Percentiles rank a stretch among this genome's conserved stretches.
These are phyloP conservation scores for Entelurus aequoreus DNA, from an alignment of 2,113 vertebrate genomes.

Conservation along the genomic window DNA sequence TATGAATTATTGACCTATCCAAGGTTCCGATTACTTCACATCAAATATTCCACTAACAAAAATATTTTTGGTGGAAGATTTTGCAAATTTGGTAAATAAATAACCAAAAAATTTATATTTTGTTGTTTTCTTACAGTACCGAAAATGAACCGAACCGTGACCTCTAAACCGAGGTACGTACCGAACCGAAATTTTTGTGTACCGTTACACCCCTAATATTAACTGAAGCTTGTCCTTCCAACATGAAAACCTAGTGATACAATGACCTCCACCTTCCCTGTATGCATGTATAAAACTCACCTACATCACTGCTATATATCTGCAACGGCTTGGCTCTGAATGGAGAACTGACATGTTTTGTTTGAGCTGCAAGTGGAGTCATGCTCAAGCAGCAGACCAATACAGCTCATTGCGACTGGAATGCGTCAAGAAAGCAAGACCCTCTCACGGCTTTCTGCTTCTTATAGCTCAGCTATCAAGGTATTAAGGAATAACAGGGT, in stretches of 20 bases:
- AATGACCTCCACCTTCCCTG: slow-evolving; percentile 9
- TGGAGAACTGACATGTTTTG: slow-evolving; percentile 20
- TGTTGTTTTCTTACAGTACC: too few species aligned
- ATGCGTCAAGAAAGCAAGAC: slow-evolving; percentile 45
- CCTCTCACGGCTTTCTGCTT: slow-evolving; percentile 17
- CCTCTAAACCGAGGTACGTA: too few species aligned
- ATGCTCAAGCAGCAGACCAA: slow-evolving; percentile 37
- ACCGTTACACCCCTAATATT: too few species aligned
- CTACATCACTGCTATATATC: neutral
- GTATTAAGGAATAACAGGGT: neutral
- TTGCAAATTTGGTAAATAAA: too few species aligned
- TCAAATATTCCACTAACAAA: too few species aligned
- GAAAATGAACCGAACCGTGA: too few species aligned
- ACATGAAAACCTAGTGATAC: slow-evolving; percentile 24
- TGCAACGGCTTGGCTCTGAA: slow-evolving; percentile 9
- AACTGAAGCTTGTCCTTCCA: slow-evolving; percentile 19
- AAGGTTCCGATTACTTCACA: too few species aligned
- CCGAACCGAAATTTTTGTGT: too few species aligned
- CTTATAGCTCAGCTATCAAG: slow-evolving; percentile 6
- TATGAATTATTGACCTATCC: too few species aligned
- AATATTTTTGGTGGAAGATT: too few species aligned
- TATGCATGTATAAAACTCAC: neutral
- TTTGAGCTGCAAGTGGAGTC: slow-evolving; percentile 52
- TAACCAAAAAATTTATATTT: too few species aligned
- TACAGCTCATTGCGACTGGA: slow-evolving; percentile 33